A percentile compares a stretch with the other conserved stretches of the same genome.
Evolutionary conservation across 2,797 vertebrate genomes (phyloP).

Genomic region (Dallia pectoralis): DNA sequence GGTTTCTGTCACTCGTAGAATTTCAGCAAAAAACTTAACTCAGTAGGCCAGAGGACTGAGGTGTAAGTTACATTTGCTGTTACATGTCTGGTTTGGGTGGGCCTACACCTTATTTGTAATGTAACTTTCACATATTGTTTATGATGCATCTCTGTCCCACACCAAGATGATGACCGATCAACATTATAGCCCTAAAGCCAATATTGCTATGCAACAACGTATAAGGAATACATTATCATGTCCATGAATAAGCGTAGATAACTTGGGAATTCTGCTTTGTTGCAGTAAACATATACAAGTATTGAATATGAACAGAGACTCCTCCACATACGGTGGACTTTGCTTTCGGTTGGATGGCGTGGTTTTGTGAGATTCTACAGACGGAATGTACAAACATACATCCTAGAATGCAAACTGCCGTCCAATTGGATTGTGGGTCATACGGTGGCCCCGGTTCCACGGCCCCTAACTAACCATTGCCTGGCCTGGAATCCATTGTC

Average conservation of each 20-base stretch:
- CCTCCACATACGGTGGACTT: conserved; percentile 9
- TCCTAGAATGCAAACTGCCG: not conserved
- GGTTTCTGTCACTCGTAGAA: not conserved
- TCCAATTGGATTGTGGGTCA: not conserved
- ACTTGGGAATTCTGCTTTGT: not conserved
- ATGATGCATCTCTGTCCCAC: not conserved
- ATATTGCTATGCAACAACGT: not conserved
- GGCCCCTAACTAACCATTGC: not conserved
- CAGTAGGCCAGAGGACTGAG: no score
- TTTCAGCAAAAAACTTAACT: no score
- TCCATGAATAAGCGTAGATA: not conserved
- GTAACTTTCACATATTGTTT: not conserved
- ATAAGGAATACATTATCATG: not conserved
- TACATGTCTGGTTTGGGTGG: not conserved
- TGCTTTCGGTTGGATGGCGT: conserved; percentile 9
- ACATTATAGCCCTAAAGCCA: not conserved
- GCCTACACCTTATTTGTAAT: not conserved
- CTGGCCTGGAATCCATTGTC: not conserved
- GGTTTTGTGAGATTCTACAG: not conserved
- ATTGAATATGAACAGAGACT: not conserved
- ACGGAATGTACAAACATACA: not conserved
- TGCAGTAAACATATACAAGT: not conserved
- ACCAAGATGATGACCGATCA: no score
- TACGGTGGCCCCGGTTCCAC: not conserved
- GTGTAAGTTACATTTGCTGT: no score